These are phyloP conservation scores for Bembecia ichneumoniformis DNA, from an alignment of 2,888 invertebrate species.

Conservation along the genomic window DNA sequence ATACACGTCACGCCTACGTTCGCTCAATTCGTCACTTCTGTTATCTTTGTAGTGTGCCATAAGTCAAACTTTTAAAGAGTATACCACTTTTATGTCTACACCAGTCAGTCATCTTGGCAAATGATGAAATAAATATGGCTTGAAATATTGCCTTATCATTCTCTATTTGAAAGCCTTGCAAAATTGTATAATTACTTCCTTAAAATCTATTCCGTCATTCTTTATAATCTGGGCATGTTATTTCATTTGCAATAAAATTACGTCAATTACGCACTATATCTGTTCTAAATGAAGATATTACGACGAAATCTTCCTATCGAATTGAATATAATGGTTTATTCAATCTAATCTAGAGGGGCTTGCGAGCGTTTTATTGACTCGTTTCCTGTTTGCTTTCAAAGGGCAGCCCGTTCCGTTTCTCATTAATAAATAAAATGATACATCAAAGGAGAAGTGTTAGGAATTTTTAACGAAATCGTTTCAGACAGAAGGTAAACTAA, in stretches of 20 bases:
- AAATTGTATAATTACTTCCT: conserved; percentile 34
- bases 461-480: conserved; percentile 25
- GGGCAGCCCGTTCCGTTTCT: conserved; percentile 25
- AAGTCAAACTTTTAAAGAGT: conserved; percentile 17
- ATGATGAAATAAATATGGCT: conserved; percentile 37
- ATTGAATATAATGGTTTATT: neutral
- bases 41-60: conserved; percentile 15
- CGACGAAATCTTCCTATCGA: neutral
- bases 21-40: conserved; percentile 29
- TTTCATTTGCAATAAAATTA: conserved; percentile 6
- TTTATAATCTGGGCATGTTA: conserved; percentile 14
- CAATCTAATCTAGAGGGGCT: neutral
- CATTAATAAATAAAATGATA: conserved; percentile 48
- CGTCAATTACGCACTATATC: conserved; percentile 7
- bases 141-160: conserved; percentile 31
- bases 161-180: conserved; percentile 21
- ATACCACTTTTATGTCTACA: conserved; percentile 23
- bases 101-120: conserved; percentile 24
- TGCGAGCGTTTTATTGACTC: conserved; percentile 26
- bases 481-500: conserved; percentile 8
- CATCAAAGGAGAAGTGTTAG: conserved; percentile 43
- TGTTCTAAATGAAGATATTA: neutral
- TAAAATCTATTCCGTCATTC: neutral
- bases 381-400: conserved; percentile 39
- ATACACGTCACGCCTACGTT: conserved; percentile 30